Percentiles rank a stretch among this genome's conserved stretches.
Evolutionary conservation across 2,113 vertebrate species (phyloP).

Genomic region (Cebidichthys violaceus): DNA sequence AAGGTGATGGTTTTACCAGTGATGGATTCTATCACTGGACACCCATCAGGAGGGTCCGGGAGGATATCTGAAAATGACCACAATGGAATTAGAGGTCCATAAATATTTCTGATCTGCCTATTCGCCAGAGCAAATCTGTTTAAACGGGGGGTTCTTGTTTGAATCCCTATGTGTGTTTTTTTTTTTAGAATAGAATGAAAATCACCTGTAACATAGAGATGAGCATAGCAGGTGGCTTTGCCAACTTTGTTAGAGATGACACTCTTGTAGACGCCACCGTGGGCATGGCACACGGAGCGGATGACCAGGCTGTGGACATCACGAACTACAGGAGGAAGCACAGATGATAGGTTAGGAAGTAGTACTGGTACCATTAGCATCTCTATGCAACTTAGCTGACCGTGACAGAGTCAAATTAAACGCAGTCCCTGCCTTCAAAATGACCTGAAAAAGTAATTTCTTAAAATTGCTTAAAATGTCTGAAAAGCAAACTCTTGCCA

Average conservation of each 20-base stretch:
- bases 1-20: conserved; percentile 91
- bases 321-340: conserved; percentile 83
- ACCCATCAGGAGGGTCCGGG: conserved; percentile 93
- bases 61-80: conserved; percentile 88
- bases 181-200: not conserved
- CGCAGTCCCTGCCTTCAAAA: not conserved
- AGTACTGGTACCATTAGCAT: not conserved
- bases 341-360: not conserved
- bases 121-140: not conserved
- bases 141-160: not conserved
- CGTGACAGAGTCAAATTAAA: not conserved
- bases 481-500: not conserved
- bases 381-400: not conserved
- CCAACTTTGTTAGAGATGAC: conserved; percentile 98
- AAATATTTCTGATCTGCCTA: not conserved
- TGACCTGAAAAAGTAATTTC: not conserved
- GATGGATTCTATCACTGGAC: conserved; percentile 87
- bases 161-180: not conserved
- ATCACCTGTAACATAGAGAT: conserved; percentile 96
- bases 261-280: conserved; percentile 96
- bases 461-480: not conserved
- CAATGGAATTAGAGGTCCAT: not conserved
- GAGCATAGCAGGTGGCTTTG: conserved; percentile 97
- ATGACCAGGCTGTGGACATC: conserved; percentile 95
- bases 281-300: conserved; percentile 87